Conservation (phyloP, 2,888 invertebrate species). For the Mesorhabditis sp. region DNA sequence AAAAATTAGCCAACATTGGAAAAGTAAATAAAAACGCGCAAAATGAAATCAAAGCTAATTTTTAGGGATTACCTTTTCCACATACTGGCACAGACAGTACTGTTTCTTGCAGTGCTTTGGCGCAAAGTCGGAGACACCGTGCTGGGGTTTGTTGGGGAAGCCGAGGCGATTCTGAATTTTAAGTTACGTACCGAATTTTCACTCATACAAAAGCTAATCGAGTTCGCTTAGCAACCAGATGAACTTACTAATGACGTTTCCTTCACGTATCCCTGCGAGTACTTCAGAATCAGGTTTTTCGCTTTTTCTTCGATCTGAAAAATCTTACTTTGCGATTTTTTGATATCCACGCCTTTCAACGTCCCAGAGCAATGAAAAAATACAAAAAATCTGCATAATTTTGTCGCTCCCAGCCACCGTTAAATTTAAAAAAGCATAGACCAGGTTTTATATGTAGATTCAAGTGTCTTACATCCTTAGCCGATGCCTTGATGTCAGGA, state of each 20-base stretch:
- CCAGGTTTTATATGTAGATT: too few species aligned
- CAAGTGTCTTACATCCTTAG: too few species aligned
- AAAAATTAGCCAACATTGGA: not conserved
- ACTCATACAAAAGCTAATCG: not conserved
- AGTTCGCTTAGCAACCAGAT: not conserved
- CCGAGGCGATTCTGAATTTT: slow-evolving; percentile 42
- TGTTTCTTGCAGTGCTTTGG: slow-evolving; percentile 53
- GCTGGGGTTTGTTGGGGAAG: slow-evolving; percentile 49
- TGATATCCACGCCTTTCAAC: too few species aligned
- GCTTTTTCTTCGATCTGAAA: slow-evolving; percentile 28
- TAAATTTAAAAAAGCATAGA: too few species aligned
- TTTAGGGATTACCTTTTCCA: slow-evolving; percentile 36
- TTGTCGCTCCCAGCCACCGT: too few species aligned
- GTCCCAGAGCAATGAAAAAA: too few species aligned
- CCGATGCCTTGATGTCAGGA: slow-evolving; percentile 17
- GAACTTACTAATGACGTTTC: slow-evolving; percentile 18
- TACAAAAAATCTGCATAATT: too few species aligned
- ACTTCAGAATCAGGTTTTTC: slow-evolving; percentile 34
- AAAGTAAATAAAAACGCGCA: not conserved
- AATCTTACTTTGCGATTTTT: not conserved
- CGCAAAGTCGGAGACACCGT: slow-evolving; percentile 49
- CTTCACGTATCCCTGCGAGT: slow-evolving; percentile 52
- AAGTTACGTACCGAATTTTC: not conserved
- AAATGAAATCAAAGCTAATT: not conserved
- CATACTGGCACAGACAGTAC: slow-evolving; percentile 53